A percentile compares a stretch with the other conserved stretches of the same genome.
Conservation (phyloP, 2,888 invertebrate genomes). For the Drosophila leonis region DNA sequence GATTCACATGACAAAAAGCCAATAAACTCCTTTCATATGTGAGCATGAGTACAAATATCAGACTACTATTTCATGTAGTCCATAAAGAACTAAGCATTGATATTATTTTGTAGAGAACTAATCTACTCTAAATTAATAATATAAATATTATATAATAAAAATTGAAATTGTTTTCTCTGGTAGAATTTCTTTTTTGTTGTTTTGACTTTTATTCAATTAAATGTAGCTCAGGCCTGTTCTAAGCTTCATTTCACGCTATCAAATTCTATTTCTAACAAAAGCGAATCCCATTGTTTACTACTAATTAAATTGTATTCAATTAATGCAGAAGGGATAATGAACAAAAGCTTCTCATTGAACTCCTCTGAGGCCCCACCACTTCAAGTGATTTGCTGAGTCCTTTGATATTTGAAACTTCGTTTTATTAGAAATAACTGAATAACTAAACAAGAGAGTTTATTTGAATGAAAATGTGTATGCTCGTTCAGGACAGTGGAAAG, state of each 20-base stretch:
- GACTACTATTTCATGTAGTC: too few species aligned
- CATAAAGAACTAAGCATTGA: too few species aligned
- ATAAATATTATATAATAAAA: too few species aligned
- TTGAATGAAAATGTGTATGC: background rate
- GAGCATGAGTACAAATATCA: too few species aligned
- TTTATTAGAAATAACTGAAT: background rate
- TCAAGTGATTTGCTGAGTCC: background rate
- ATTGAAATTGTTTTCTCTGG: too few species aligned
- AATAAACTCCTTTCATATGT: too few species aligned
- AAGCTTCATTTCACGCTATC: background rate
- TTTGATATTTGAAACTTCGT: conserved; percentile 10
- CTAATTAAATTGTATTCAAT: conserved; percentile 5
- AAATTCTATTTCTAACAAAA: background rate
- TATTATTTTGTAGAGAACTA: too few species aligned
- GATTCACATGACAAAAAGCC: too few species aligned
- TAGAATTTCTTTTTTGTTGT: too few species aligned
- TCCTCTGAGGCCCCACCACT: background rate
- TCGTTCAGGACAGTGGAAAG: background rate
- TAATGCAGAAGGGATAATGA: background rate
- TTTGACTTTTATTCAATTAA: background rate
- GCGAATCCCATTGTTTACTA: background rate
- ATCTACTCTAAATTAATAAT: too few species aligned
- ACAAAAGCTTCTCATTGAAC: background rate
- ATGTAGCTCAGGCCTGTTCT: background rate
- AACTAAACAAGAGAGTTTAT: background rate